Conservation (phyloP, 2,888 invertebrate species). For the Neocrepidodera transversa region DNA sequence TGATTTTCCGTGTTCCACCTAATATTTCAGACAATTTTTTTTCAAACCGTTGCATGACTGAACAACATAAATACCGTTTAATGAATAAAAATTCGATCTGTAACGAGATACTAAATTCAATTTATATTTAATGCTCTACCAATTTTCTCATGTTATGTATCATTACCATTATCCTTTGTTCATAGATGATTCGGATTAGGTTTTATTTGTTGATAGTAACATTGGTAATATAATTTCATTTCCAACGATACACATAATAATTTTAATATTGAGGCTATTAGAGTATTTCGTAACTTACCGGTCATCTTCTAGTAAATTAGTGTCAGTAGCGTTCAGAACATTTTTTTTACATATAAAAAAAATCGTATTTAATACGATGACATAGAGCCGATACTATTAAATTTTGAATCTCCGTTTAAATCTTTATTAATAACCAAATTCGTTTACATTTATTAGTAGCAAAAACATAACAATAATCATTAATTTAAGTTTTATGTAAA, state of each 20-base stretch:
- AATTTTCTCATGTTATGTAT: conserved; percentile 26
- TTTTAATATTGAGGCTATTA: conserved; percentile 50
- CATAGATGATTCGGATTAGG: conserved; percentile 33
- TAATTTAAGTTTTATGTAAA: too few relatives aligned
- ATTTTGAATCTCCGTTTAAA: too few relatives aligned
- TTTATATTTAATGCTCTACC: conserved; percentile 18
- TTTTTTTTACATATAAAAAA: too few relatives aligned
- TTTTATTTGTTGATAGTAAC: conserved; percentile 38
- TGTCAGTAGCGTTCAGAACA: conserved; percentile 28
- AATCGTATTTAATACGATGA: too few relatives aligned
- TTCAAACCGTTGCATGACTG: conserved; percentile 12
- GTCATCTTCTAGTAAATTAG: conserved; percentile 44
- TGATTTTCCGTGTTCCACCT: background rate
- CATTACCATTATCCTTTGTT: conserved; percentile 23
- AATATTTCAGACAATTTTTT: background rate
- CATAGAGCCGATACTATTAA: too few relatives aligned
- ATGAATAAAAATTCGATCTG: conserved; percentile 23
- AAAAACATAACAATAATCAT: too few relatives aligned
- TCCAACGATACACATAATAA: conserved; percentile 49
- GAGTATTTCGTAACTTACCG: conserved; percentile 45
- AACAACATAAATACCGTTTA: conserved; percentile 14
- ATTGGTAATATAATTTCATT: conserved; percentile 49
- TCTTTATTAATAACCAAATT: too few relatives aligned
- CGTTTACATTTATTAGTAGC: too few relatives aligned
- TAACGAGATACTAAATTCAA: conserved; percentile 23